Evolutionary conservation across 2,113 vertebrate genomes (phyloP), one percentile per base, ranked within the genome.

Genomic region (Nipponia nippon): DNA sequence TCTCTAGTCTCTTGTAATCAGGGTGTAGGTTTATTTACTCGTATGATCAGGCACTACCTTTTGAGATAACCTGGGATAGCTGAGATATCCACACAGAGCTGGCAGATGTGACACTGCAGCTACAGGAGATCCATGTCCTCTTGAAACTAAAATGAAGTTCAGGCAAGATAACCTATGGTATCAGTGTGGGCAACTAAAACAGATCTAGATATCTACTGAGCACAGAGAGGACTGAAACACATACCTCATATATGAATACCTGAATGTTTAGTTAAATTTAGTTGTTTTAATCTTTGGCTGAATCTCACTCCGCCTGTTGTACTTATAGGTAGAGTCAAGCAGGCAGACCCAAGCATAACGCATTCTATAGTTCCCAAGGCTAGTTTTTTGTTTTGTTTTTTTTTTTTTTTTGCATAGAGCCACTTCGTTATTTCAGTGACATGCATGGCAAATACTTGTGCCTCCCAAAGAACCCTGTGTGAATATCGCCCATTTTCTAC

Each of bases 111-210:
- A 70, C 36, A 49, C 21, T 1, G 2, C 16, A 15, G 15, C 30
- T 7, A 4, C 8, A n/a, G 27, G 14, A 62, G 9, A 19, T 30
- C 53, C 19, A 5, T 0, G 0, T 40, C n/a, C 10, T 67, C 66
- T 44, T 50, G n/a, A 40, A 82, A 82, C 9, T 32, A 8, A 22
- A 44, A 16, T 20, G 44, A 44, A 63, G 6, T 46, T 80, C 36
- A 53, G 40, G 17, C 36, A 78, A 56, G 49, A 12, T 17, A 34
- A 55, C 9, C 7, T 34, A 9, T 11, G 11, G 40, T 16, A 11
- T 9, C 59, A n/a, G 3, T 17, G 44, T 22, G 23, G 21, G 47
- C 12, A 70, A 13, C n/a, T 36, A 32, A 84, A 90, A 5, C 42
- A 38, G 32, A 12, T 2, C 40, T 44, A 11, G 7, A 2, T 56